A percentile compares a stretch with the other conserved stretches of the same genome.
Evolutionary conservation across 2,797 vertebrate species (phyloP).

Genomic region (Syndactyla subalaris): DNA sequence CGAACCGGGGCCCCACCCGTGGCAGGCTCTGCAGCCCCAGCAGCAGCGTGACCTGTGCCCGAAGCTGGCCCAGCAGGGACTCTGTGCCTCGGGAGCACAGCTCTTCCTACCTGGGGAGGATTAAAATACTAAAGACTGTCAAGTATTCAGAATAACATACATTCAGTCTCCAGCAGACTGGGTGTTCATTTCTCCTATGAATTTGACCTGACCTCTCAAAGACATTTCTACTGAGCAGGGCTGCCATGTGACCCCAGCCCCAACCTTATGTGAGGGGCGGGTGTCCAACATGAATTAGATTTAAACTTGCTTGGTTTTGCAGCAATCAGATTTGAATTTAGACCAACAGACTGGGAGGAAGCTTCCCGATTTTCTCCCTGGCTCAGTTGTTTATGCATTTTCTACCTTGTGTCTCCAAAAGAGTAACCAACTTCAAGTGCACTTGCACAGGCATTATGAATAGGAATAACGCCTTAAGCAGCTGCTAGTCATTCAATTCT

Average conservation of each 20-base stretch:
- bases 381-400: neutral
- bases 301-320: neutral
- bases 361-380: neutral
- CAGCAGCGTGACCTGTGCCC: accelerated
- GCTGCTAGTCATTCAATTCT: slow-evolving; percentile 50
- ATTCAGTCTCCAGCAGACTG: neutral
- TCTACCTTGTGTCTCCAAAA: slow-evolving; percentile 23
- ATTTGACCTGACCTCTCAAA: neutral
- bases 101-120: neutral
- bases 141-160: neutral
- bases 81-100: accelerated
- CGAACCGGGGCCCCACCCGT: accelerated
- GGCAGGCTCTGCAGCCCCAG: neutral
- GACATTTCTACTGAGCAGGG: neutral
- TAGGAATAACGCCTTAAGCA: slow-evolving; percentile 41
- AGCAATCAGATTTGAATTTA: neutral
- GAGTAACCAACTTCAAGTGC: slow-evolving; percentile 41
- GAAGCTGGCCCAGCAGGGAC: neutral
- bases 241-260: neutral
- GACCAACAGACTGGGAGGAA: neutral
- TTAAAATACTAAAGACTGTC: neutral
- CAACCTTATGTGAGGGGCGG: accelerated
- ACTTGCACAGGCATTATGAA: slow-evolving; percentile 35
- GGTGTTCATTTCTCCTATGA: neutral
- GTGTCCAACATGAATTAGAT: neutral